A percentile compares a stretch with the other conserved stretches of the same genome.
phyloP scores from a whole-genome alignment of 2,797 vertebrate species.

The Aplochiton taeniatus region DNA sequence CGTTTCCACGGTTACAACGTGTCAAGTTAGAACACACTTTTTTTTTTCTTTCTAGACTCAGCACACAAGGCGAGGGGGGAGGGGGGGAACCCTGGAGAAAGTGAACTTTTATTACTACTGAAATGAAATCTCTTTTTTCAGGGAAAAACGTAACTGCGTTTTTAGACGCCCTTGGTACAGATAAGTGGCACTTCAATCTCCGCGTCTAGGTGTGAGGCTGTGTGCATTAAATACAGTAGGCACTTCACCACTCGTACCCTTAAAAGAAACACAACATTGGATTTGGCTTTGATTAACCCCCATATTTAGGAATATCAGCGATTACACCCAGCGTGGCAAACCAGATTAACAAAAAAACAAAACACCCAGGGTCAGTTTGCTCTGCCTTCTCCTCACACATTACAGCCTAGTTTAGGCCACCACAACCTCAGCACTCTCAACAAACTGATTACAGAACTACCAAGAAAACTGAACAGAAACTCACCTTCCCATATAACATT shows the following conservation, averaged over 20 bases:
- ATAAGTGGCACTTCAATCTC: conserved; percentile 66
- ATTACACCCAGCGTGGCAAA: conserved; percentile 71
- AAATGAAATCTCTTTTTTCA: conserved; percentile 1
- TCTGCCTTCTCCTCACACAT: conserved; percentile 56
- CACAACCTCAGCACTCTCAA: conserved; percentile 78
- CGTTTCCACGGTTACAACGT: no score
- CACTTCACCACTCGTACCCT: conserved; percentile 79
- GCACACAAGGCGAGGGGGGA: no score
- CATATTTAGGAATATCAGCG: conserved; percentile 66
- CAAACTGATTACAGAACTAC: conserved; percentile 81
- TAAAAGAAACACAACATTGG: conserved; percentile 58
- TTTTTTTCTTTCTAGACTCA: no score
- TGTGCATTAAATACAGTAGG: conserved; percentile 71
- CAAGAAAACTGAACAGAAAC: conserved; percentile 79
- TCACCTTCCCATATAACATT: conserved; percentile 81
- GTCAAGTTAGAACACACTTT: no score
- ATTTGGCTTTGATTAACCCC: conserved; percentile 82
- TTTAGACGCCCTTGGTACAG: conserved; percentile 23
- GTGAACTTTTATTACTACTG: not conserved
- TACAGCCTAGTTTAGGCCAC: conserved; percentile 82
- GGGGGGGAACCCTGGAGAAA: no score
- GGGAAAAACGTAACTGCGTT: not conserved
- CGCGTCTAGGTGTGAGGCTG: conserved; percentile 29
- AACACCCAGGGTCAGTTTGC: conserved; percentile 35
- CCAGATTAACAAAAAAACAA: conserved; percentile 72